phyloP scores from a whole-genome alignment of 2,797 vertebrate genomes.

The Propithecus deckenii region DNA sequence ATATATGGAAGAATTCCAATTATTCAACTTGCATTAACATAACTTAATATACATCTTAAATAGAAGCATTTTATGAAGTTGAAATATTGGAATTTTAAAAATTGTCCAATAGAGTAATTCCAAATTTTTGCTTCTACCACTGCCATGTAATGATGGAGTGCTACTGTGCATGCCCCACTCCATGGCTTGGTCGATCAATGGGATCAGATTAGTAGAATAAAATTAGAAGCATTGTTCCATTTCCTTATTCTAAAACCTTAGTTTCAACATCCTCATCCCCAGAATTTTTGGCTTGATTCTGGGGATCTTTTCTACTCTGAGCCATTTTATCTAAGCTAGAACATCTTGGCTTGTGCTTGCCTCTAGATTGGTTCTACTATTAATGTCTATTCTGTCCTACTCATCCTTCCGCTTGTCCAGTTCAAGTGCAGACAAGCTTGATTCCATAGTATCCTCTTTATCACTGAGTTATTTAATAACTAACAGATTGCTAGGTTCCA shows the following conservation, averaged over 20 bases:
- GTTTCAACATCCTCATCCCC: neutral
- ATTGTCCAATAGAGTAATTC: neutral
- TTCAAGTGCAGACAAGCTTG: neutral
- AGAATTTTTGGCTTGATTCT: neutral
- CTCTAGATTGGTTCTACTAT: neutral
- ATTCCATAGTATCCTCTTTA: neutral
- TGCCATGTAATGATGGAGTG: too few species aligned
- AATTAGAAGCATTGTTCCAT: neutral
- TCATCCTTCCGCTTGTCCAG: neutral
- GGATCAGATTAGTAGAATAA: neutral
- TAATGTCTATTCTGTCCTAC: neutral
- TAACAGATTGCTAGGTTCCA: neutral
- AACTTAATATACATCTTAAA: too few species aligned
- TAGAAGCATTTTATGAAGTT: too few species aligned
- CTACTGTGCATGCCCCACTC: neutral
- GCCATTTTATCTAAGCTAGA: neutral
- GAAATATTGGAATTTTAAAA: neutral
- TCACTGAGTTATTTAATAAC: neutral
- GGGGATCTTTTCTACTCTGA: neutral
- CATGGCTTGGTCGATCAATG: too few species aligned
- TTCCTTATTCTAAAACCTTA: neutral
- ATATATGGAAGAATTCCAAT: neutral
- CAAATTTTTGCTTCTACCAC: too few species aligned
- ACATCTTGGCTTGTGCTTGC: neutral
- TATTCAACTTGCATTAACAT: too few species aligned